These are phyloP conservation scores for Automeris io DNA, from an alignment of 2,888 invertebrate genomes.

Conservation along the genomic window DNA sequence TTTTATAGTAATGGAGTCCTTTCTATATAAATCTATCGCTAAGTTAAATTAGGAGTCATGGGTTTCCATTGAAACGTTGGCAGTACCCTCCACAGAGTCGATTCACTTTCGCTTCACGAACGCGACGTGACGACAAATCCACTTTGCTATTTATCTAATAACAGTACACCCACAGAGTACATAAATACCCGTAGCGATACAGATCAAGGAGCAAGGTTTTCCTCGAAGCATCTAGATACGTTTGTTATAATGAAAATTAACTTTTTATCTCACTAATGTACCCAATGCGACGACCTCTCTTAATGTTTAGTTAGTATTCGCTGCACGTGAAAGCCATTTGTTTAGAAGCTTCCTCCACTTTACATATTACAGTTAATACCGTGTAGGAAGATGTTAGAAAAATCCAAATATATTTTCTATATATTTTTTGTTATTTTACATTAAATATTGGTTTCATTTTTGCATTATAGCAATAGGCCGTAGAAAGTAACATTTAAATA, in stretches of 20 bases:
- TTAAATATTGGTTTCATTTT: too few species aligned
- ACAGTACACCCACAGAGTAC: slow-evolving; percentile 17
- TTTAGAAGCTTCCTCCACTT: slow-evolving; percentile 29
- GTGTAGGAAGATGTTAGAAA: slow-evolving; percentile 2
- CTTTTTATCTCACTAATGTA: slow-evolving; percentile 30
- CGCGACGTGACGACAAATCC: slow-evolving; percentile 50
- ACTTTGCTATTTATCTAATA: slow-evolving; percentile 53
- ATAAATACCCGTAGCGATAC: slow-evolving; percentile 11
- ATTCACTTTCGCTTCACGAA: slow-evolving; percentile 48
- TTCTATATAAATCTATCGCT: slow-evolving; percentile 3
- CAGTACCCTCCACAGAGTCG: slow-evolving; percentile 38
- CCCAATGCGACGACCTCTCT: slow-evolving; percentile 19
- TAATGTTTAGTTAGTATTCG: slow-evolving; percentile 38
- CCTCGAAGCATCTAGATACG: slow-evolving; percentile 10
- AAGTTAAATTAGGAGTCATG: slow-evolving; percentile 31
- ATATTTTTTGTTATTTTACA: slow-evolving; percentile 1
- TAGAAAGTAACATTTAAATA: too few species aligned
- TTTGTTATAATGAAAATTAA: slow-evolving; percentile 29
- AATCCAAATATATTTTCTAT: not conserved
- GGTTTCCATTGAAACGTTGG: slow-evolving; percentile 35
- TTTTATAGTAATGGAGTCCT: slow-evolving; percentile 5
- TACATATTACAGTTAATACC: slow-evolving; percentile 28
- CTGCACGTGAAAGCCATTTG: slow-evolving; percentile 37
- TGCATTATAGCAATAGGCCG: too few species aligned
- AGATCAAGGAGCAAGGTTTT: slow-evolving; percentile 6